phyloP scores from a whole-genome alignment of 1,140 invertebrate species.

The Neodiprion virginianus region DNA sequence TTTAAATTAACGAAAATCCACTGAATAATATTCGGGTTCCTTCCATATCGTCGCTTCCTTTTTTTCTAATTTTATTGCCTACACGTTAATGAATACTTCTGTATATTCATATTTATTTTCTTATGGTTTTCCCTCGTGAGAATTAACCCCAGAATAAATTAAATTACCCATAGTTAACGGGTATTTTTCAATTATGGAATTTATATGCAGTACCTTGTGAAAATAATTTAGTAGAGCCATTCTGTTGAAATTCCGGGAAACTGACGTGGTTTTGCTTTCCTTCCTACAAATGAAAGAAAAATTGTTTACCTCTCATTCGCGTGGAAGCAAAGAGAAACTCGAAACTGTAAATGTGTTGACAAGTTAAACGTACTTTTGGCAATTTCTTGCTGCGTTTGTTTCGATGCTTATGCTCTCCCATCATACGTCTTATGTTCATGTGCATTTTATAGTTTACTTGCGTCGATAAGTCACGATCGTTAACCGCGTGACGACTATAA shows the following conservation, averaged over 20 bases:
- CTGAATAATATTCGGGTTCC: not conserved
- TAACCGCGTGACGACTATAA: constrained; percentile 89
- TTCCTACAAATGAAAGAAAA: constrained; percentile 63
- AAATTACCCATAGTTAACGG: no score
- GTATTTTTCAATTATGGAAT: not conserved
- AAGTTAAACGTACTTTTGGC: constrained; percentile 41
- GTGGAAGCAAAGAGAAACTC: no score
- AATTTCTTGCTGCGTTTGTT: constrained; percentile 81
- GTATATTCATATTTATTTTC: not conserved
- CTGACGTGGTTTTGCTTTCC: constrained; percentile 86
- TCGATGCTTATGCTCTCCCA: constrained; percentile 83
- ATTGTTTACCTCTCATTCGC: no score
- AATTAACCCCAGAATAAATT: constrained; percentile 7
- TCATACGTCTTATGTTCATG: constrained; percentile 86
- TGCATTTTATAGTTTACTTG: constrained; percentile 90
- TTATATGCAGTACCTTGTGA: constrained; percentile 78
- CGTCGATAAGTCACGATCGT: constrained; percentile 85
- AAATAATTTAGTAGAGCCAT: constrained; percentile 84
- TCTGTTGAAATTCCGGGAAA: constrained; percentile 82
- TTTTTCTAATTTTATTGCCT: constrained; percentile 8
- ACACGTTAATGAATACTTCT: not conserved
- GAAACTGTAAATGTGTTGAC: no score
- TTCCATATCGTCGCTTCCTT: not conserved
- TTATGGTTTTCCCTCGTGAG: not conserved
- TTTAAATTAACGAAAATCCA: no score